Conservation (phyloP, 2,113 vertebrate species). For the Tor tambroides region DNA sequence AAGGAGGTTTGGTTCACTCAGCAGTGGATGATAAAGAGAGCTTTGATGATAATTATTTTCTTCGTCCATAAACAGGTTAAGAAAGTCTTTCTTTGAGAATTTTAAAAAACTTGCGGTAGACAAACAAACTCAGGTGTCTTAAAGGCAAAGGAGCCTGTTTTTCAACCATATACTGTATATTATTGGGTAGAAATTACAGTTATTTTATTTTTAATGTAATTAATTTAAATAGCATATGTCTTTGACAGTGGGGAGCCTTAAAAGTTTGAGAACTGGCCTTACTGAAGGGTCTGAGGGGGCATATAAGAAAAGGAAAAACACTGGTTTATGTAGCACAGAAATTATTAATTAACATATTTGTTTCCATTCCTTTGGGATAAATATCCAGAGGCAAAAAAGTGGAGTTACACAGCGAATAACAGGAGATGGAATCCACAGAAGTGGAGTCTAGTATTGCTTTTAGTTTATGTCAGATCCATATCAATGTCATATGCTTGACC, state of each 20-base stretch:
- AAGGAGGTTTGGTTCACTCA: not conserved
- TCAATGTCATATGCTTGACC: not conserved
- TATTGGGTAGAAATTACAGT: not conserved
- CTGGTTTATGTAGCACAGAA: not conserved
- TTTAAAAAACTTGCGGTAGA: too few relatives aligned
- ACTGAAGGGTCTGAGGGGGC: not conserved
- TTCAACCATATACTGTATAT: too few relatives aligned
- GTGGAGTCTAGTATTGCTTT: too few relatives aligned
- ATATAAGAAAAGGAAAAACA: not conserved
- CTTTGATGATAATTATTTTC: not conserved
- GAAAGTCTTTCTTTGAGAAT: too few relatives aligned
- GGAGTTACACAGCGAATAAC: too few relatives aligned
- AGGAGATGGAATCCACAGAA: too few relatives aligned
- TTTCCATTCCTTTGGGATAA: too few relatives aligned
- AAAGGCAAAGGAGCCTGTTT: too few relatives aligned
- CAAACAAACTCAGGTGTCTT: too few relatives aligned
- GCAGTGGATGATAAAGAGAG: not conserved
- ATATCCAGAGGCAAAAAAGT: too few relatives aligned
- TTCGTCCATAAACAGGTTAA: too few relatives aligned
- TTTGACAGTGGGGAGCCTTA: not conserved
- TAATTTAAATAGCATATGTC: not conserved
- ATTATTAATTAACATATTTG: too few relatives aligned
- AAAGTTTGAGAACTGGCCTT: not conserved
- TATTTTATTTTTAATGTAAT: not conserved
- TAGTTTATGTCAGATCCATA: not conserved